Evolutionary conservation across 2,797 vertebrate species (phyloP), one percentile per base, ranked within the genome.

Genomic region (Pelodytes ibericus): DNA sequence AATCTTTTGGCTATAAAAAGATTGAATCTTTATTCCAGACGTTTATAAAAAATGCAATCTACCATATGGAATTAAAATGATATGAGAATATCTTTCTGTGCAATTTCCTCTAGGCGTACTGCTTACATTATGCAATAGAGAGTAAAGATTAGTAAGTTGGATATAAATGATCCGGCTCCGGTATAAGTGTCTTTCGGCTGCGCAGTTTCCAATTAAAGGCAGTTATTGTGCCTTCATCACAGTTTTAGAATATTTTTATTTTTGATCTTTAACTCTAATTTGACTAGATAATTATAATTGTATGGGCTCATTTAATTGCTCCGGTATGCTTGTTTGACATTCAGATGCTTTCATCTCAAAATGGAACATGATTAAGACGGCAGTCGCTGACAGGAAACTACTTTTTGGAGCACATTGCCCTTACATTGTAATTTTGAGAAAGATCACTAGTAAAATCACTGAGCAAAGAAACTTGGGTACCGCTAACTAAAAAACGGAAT

Each of bases 1-100:
- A 86, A 87, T 87, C 87, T 87, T 75, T 69, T 81, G 41, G 57
- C 71, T 84, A 63, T 80, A 85, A 86, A 81, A 26, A 11, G 33
- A 67, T 72, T 8, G 83, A 79, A 84, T 84, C 80, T 79, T 44
- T 18, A 33, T 77, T 80, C 22, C 79, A 58, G 77, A 74, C 27
- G 1, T 20, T 71, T 62, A 82, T 81, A 85, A 85, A n/a, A n/a
- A 87, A 81, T 61, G 61, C 20, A 81, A 3, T 81, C 85, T 72
- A 47, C 82, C 83, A 82, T 87, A 81, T 86, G 81, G 74, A 83
- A 80, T 73, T 60, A 56, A 56, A 86, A 84, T 62, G 64, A 72
- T 69, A 31, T 74, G 71, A 0, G 0, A 73, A 58, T 18, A 66
- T 84, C 81, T 84, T 82, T 58, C 73, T 78, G 31, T 71, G 36